Conservation (phyloP, 2,113 vertebrate species). For the Nannobrachium achirus region DNA sequence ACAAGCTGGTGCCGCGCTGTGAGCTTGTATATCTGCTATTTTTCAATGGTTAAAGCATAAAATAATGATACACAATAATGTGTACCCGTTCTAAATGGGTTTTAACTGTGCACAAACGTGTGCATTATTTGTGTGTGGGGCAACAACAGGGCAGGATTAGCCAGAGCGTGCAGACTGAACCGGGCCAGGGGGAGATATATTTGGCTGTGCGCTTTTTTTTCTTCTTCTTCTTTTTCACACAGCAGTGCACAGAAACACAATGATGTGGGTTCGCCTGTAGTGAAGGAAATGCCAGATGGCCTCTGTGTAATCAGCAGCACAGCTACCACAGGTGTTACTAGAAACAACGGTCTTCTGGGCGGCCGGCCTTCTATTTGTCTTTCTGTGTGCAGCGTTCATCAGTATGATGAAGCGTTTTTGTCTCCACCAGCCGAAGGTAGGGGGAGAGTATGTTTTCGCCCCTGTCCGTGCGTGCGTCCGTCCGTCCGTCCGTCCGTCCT, state of each 20-base stretch:
- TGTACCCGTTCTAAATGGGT: too few species aligned
- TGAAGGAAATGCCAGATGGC: slow-evolving; percentile 62
- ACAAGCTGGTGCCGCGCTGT: too few species aligned
- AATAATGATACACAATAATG: too few species aligned
- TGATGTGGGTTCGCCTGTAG: slow-evolving; percentile 49
- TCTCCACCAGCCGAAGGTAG: too few species aligned
- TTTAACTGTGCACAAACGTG: too few species aligned
- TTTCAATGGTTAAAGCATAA: too few species aligned
- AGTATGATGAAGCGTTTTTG: not conserved
- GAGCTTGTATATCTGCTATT: too few species aligned
- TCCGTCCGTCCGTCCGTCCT: too few species aligned
- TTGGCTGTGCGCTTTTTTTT: slow-evolving; percentile 24
- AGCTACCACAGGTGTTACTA: slow-evolving; percentile 27
- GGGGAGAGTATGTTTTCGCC: too few species aligned
- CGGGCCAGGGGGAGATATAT: not conserved
- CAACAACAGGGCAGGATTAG: not conserved
- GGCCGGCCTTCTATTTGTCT: not conserved
- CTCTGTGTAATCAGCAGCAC: slow-evolving; percentile 19
- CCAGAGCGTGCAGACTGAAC: not conserved
- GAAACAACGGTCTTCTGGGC: slow-evolving; percentile 42
- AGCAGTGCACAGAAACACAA: slow-evolving; percentile 63
- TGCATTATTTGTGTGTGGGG: not conserved
- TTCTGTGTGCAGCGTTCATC: slow-evolving; percentile 3
- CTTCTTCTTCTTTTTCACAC: not conserved
- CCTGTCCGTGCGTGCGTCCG: too few species aligned